A percentile compares a stretch with the other conserved stretches of the same genome.
phyloP scores from a whole-genome alignment of 2,888 invertebrate genomes.

The Aquatica leii region DNA sequence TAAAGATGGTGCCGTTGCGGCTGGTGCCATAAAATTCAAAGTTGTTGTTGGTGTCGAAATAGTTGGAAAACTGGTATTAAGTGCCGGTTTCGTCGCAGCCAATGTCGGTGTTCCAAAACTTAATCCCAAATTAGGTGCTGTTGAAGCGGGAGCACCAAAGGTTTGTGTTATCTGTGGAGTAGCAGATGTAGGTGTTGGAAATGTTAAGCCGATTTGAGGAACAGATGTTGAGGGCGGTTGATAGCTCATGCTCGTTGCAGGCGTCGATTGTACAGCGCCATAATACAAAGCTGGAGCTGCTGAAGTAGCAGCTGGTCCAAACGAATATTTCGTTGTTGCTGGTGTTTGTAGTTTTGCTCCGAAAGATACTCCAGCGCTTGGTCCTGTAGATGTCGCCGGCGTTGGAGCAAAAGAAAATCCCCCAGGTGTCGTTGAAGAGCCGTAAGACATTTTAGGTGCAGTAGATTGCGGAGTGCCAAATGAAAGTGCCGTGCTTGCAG shows the following conservation, averaged over 20 bases:
- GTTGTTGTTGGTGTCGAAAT: constrained; percentile 21
- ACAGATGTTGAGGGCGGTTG: constrained; percentile 22
- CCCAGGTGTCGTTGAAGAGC: constrained; percentile 36
- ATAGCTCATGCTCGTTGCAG: constrained; percentile 20
- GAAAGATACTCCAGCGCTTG: constrained; percentile 19
- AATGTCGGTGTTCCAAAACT: neutral
- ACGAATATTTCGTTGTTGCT: constrained; percentile 42
- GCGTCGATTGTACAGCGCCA: constrained; percentile 37
- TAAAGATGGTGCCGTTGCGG: constrained; percentile 28
- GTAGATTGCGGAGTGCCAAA: constrained; percentile 12
- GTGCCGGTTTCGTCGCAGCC: constrained; percentile 25
- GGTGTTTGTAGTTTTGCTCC: constrained; percentile 40
- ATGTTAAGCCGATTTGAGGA: constrained; percentile 1
- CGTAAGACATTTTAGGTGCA: constrained; percentile 14
- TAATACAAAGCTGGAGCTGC: constrained; percentile 43
- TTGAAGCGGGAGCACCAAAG: constrained; percentile 15
- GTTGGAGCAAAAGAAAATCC: constrained; percentile 26
- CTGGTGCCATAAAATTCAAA: constrained; percentile 27
- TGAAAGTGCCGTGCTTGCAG: constrained; percentile 48
- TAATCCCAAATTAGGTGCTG: neutral
- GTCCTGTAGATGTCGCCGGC: constrained; percentile 19
- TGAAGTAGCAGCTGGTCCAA: constrained; percentile 48
- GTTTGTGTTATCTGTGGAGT: constrained; percentile 26
- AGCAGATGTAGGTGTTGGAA: constrained; percentile 5
- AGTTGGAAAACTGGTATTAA: constrained; percentile 35